Base-by-base conservation (phyloP, 2,797 vertebrate species). In the Sternarchorhynchus goeldii region DNA sequence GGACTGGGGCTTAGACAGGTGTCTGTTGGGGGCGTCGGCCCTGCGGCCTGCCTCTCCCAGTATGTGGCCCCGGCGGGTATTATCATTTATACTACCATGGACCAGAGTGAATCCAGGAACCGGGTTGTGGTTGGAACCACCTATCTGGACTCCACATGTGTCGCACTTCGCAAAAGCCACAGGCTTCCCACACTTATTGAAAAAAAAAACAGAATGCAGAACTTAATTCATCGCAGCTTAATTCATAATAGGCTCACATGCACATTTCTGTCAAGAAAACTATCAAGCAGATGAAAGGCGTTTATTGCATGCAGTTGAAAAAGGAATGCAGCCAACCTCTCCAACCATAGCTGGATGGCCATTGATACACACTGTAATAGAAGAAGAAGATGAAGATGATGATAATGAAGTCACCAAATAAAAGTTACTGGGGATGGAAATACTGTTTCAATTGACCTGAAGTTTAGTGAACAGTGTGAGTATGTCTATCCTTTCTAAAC, bases 1-100 rank as follows among this genome's bases (percentile, higher is more conserved):
- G 41, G 86, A 90, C 85, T 91, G 84, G 72, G 83, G 86, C 0
- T 6, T 77, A 0, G 82, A 68, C 77, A 90, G 81, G 75, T 86
- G 85, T 65, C 92, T 87, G 7, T 92, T 88, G 0, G 92, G 91
- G 10, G 88, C 92, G 0, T 93, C 91, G 1, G 90, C 88, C 73
- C 91, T 83, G 16, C 1, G 77, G 14, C 0, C 0, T 21, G 91
- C 91, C 0, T 55, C 75, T 2, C 89, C 91, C 16, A 94, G 80
- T 2, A 93, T 14, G 77, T 94, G 92, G 6, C 93, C 92, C 0
- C 79, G 77, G 8, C 82, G 39, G 6, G 90, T 94, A 63, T 75
- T 78, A 83, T 91, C 92, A 0, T 0, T 0, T 36, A 59, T 0
- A 2, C 56, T 55, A 62, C 5, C 8, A 6, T 1, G 1, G 66